Percentiles rank a stretch among this genome's conserved stretches.
Conservation (phyloP, 2,113 vertebrate genomes). For the Chelonoidis abingdonii region DNA sequence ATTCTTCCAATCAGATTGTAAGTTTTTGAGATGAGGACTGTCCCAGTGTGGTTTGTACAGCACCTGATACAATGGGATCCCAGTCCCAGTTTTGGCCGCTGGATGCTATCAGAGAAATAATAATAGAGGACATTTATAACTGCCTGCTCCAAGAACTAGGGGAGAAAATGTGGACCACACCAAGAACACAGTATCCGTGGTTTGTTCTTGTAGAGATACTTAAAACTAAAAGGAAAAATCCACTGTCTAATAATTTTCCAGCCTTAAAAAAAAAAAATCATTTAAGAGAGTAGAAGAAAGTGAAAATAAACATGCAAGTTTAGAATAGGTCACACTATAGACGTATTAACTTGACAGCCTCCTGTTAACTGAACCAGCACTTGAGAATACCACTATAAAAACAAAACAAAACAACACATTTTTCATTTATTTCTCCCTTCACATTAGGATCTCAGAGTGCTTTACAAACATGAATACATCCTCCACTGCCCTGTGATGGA, state of each 20-base stretch:
- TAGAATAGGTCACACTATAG: not conserved
- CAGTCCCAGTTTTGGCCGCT: not conserved
- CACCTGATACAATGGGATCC: not conserved
- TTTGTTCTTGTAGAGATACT: not conserved
- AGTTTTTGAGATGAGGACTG: not conserved
- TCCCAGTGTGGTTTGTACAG: not conserved
- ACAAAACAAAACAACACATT: not conserved
- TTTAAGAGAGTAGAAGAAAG: not conserved
- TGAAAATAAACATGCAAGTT: not conserved
- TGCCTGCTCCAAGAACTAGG: not conserved
- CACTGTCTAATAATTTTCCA: not conserved
- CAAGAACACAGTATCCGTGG: not conserved
- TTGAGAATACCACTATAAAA: constrained; percentile 1
- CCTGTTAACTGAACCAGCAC: not conserved
- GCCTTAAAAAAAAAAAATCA: not conserved
- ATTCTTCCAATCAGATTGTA: not conserved
- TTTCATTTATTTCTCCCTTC: constrained; percentile 23
- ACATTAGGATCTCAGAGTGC: not conserved
- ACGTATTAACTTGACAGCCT: not conserved
- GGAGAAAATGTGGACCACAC: not conserved
- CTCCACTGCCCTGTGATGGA: not conserved
- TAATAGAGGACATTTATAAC: not conserved
- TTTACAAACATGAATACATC: not conserved
- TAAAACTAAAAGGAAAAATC: not conserved
- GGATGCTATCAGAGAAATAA: not conserved